These are phyloP conservation scores for Anneissia japonica DNA, from an alignment of 35 echinoderm and acorn worm genomes.

Conservation along the genomic window DNA sequence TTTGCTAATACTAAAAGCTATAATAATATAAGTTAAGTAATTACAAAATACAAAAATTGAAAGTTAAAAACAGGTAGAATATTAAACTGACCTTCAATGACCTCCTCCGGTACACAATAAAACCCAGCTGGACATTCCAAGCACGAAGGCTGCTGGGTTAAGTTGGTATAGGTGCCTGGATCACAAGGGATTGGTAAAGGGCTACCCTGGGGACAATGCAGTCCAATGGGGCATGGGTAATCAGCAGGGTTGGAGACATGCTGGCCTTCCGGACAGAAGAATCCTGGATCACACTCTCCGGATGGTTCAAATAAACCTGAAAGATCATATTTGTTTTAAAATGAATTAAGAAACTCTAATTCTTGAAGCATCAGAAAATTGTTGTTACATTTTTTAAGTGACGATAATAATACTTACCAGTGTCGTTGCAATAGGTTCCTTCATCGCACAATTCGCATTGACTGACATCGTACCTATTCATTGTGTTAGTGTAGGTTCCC, in stretches of 20 bases:
- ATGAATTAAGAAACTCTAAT: too few relatives aligned
- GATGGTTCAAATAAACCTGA: slow-evolving; percentile 73
- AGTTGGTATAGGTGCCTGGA: slow-evolving; percentile 86
- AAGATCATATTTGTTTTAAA: too few relatives aligned
- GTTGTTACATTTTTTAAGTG: too few relatives aligned
- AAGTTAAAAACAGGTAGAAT: too few relatives aligned
- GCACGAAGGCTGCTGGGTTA: slow-evolving; percentile 72
- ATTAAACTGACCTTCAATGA: slow-evolving; percentile 71
- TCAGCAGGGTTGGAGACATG: slow-evolving; percentile 73
- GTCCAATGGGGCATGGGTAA: slow-evolving; percentile 78
- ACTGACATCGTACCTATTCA: slow-evolving; percentile 66
- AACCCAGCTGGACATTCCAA: slow-evolving; percentile 81
- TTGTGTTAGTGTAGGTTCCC: slow-evolving; percentile 69
- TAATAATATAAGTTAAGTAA: too few relatives aligned
- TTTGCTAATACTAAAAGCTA: too few relatives aligned
- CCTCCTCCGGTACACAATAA: slow-evolving; percentile 92
- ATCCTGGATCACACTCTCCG: slow-evolving; percentile 69
- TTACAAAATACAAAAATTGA: too few relatives aligned
- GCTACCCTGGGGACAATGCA: slow-evolving; percentile 89
- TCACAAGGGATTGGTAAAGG: slow-evolving; percentile 85
- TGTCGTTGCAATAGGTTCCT: slow-evolving; percentile 93
- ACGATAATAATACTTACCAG: slow-evolving; percentile 38
- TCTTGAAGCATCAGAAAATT: too few relatives aligned
- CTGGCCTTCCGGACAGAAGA: slow-evolving; percentile 87
- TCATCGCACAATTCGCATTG: slow-evolving; percentile 78